Evolutionary conservation across 2,888 invertebrate genomes (phyloP).

Genomic region (Crocallis elinguaria): DNA sequence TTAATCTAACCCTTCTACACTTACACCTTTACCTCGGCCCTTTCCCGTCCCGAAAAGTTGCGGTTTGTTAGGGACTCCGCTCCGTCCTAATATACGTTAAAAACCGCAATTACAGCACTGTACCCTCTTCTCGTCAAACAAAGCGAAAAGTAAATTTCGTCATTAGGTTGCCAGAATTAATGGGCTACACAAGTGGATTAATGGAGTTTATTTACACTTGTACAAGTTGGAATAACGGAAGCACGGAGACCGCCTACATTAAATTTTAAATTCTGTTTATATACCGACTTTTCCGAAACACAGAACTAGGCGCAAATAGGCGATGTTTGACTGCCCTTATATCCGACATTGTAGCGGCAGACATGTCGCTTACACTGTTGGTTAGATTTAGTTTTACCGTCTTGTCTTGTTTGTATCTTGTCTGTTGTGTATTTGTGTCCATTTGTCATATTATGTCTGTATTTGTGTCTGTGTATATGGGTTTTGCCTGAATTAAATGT

Average conservation of each 20-base stretch:
- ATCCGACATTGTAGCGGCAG: too few relatives aligned
- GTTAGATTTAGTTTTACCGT: too few relatives aligned
- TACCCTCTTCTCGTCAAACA: constrained; percentile 20
- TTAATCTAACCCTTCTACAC: constrained; percentile 27
- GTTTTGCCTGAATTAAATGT: too few relatives aligned
- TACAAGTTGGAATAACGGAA: neutral
- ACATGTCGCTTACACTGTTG: too few relatives aligned
- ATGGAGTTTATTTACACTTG: constrained; percentile 4
- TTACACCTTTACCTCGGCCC: constrained; percentile 40
- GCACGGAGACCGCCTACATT: neutral
- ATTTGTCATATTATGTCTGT: too few relatives aligned
- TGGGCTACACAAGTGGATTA: constrained; percentile 5
- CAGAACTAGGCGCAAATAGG: constrained; percentile 9
- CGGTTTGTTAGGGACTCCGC: constrained; percentile 43
- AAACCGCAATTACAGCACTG: constrained; percentile 44
- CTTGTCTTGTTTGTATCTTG: too few relatives aligned
- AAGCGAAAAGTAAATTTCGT: constrained; percentile 23
- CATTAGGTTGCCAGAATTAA: constrained; percentile 26
- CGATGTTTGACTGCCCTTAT: too few relatives aligned
- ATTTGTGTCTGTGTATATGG: too few relatives aligned
- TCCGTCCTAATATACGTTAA: constrained; percentile 36
- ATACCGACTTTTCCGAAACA: neutral
- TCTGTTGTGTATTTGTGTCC: too few relatives aligned
- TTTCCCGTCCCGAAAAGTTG: constrained; percentile 44
- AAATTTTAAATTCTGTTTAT: constrained; percentile 17